Conservation (phyloP, 2,888 invertebrate genomes). For the Microctonus hyperodae region DNA sequence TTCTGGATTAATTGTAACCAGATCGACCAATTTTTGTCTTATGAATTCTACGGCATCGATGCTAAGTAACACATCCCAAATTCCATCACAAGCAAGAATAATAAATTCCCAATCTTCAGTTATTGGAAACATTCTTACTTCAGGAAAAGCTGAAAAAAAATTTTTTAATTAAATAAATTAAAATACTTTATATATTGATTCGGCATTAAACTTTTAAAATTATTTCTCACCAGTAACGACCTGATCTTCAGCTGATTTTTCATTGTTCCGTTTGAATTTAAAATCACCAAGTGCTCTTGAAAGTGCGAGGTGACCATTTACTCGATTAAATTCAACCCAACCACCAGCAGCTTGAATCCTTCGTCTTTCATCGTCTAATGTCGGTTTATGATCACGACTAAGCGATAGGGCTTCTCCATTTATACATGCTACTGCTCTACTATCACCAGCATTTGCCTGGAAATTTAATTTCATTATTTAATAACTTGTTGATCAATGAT, state of each 20-base stretch:
- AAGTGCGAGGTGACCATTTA: slow-evolving; percentile 97
- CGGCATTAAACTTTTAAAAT: background rate
- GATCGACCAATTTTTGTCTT: slow-evolving; percentile 66
- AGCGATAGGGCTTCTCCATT: slow-evolving; percentile 74
- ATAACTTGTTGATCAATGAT: too few species aligned
- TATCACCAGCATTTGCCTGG: slow-evolving; percentile 95
- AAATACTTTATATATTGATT: too few species aligned
- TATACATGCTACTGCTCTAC: slow-evolving; percentile 90
- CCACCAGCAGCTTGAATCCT: slow-evolving; percentile 95
- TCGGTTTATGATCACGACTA: slow-evolving; percentile 96
- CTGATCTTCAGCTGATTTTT: slow-evolving; percentile 89
- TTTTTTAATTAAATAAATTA: too few species aligned
- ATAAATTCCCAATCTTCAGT: slow-evolving; percentile 95
- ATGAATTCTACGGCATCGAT: slow-evolving; percentile 94
- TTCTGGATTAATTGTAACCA: slow-evolving; percentile 88
- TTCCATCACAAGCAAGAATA: slow-evolving; percentile 97
- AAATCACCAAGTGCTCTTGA: slow-evolving; percentile 98
- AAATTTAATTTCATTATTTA: slow-evolving; percentile 21
- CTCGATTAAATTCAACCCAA: slow-evolving; percentile 96
- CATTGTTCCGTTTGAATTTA: slow-evolving; percentile 90
- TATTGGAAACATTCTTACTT: slow-evolving; percentile 82
- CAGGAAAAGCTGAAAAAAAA: slow-evolving; percentile 88
- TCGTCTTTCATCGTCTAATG: slow-evolving; percentile 83
- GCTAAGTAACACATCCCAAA: slow-evolving; percentile 98
- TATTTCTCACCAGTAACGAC: slow-evolving; percentile 86